phyloP scores from a whole-genome alignment of 2,797 vertebrate species.

The Cynodonichthys magdalenae region DNA sequence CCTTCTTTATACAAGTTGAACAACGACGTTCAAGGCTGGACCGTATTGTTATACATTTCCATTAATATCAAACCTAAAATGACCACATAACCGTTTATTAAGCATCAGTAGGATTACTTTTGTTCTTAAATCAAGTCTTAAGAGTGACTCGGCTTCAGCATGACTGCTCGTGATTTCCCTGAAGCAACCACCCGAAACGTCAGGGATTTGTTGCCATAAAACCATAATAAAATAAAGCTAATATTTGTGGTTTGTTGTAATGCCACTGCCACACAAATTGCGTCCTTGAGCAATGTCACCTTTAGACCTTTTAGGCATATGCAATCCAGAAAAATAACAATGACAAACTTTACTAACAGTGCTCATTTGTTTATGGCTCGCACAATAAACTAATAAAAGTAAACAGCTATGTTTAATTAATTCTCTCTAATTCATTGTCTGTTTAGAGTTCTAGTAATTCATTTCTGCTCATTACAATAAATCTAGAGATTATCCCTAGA shows the following conservation, averaged over 20 bases:
- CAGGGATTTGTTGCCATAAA: constrained; percentile 2
- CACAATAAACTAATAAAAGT: too few species aligned
- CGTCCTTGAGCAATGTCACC: accelerated
- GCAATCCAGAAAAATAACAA: not conserved
- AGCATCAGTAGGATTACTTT: constrained; percentile 1
- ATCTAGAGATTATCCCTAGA: too few species aligned
- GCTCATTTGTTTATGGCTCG: not conserved
- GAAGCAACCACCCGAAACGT: constrained; percentile 20
- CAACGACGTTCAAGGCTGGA: not conserved
- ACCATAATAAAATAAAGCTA: not conserved
- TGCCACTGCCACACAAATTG: accelerated
- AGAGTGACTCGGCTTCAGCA: constrained; percentile 43
- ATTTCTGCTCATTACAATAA: too few species aligned
- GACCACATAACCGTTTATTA: accelerated
- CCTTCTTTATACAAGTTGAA: not conserved
- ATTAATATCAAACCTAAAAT: accelerated
- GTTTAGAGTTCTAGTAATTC: too few species aligned
- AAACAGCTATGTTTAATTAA: too few species aligned
- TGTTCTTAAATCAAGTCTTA: not conserved
- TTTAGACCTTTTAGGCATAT: accelerated
- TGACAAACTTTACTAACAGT: too few species aligned
- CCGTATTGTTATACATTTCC: accelerated
- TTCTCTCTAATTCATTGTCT: too few species aligned
- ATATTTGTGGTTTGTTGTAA: not conserved
- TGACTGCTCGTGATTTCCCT: constrained; percentile 74